phyloP scores from a whole-genome alignment of 2,113 vertebrate species.

The Orthonyx spaldingii region DNA sequence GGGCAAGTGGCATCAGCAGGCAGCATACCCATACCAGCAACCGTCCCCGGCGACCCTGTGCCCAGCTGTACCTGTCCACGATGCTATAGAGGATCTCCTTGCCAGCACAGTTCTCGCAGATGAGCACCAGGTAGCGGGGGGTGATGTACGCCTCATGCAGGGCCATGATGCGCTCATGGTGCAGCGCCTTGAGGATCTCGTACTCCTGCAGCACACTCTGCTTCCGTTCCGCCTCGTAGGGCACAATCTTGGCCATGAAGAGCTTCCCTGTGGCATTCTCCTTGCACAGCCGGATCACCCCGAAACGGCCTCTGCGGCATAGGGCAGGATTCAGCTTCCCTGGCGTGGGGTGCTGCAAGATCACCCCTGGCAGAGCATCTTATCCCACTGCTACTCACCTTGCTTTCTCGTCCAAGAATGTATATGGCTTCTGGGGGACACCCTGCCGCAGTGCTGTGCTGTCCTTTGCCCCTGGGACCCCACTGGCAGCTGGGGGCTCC shows the following conservation, averaged over 20 bases:
- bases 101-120: constrained; percentile 89
- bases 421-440: constrained; percentile 94
- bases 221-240: constrained; percentile 88
- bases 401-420: constrained; percentile 96
- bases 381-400: constrained; percentile 70
- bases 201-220: constrained; percentile 90
- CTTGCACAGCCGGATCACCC: constrained; percentile 91
- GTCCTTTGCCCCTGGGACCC: constrained; percentile 67
- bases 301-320: constrained; percentile 85
- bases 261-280: constrained; percentile 92
- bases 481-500: constrained; percentile 57
- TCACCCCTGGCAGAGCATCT: background rate
- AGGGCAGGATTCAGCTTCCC: background rate
- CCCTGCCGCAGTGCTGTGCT: constrained; percentile 83
- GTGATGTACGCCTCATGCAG: constrained; percentile 97
- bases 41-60: accelerated
- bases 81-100: constrained; percentile 94
- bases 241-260: constrained; percentile 96
- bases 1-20: background rate
- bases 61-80: constrained; percentile 80
- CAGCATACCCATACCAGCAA: accelerated
- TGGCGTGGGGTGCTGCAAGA: accelerated
- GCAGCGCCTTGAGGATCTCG: constrained; percentile 90
- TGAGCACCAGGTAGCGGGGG: constrained; percentile 94
- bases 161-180: constrained; percentile 91